phyloP scores from a whole-genome alignment of 2,113 vertebrate genomes.

The Clarias magur region DNA sequence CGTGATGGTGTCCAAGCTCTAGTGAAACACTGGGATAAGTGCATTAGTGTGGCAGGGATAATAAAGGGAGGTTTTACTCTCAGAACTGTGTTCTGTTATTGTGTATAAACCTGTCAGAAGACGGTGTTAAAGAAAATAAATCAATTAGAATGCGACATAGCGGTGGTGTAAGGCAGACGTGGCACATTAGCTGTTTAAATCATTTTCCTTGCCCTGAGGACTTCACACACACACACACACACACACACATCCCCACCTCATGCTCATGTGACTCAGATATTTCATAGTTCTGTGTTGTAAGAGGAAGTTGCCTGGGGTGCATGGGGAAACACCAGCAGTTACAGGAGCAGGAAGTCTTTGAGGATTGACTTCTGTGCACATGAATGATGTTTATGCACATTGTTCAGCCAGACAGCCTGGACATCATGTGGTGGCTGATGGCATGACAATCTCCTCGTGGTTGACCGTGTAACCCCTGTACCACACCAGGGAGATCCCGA shows the following conservation, averaged over 20 bases:
- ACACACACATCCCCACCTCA: neutral
- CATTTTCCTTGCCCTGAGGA: neutral
- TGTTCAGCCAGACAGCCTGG: neutral
- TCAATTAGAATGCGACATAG: neutral
- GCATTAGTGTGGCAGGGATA: no score
- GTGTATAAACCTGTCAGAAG: neutral
- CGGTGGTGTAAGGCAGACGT: no score
- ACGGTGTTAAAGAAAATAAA: neutral
- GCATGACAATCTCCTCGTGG: neutral
- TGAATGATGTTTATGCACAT: neutral
- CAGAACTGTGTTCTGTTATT: no score
- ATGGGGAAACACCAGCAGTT: neutral
- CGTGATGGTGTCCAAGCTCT: no score
- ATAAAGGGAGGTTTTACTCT: no score
- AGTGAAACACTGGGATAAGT: no score
- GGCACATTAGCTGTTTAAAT: neutral
- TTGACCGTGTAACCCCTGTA: neutral
- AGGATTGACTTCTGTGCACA: neutral
- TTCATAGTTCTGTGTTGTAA: neutral
- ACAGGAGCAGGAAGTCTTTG: slow-evolving; percentile 11
- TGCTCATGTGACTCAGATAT: neutral
- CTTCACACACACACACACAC: neutral
- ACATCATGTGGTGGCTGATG: neutral
- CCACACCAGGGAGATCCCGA: neutral
- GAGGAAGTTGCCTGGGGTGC: neutral